A percentile compares a stretch with the other conserved stretches of the same genome.
phyloP scores from a whole-genome alignment of 2,888 invertebrate genomes.

The Plagodis dolabraria region DNA sequence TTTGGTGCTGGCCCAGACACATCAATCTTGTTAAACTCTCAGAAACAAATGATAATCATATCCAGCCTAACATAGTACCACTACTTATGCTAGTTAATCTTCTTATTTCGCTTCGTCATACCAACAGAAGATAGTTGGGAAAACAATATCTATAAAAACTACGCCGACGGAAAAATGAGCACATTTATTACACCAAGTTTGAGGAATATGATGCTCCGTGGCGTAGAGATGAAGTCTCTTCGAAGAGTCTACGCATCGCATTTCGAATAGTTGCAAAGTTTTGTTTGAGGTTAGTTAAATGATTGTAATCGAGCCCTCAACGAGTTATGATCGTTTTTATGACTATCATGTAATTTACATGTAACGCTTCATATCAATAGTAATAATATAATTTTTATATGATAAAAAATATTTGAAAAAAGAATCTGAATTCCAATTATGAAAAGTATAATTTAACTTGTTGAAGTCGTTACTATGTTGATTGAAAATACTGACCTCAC shows the following conservation, averaged over 20 bases:
- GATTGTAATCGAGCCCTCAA: too few relatives aligned
- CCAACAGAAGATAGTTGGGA: slow-evolving; percentile 30
- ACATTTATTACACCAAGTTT: slow-evolving; percentile 51
- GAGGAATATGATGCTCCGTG: slow-evolving; percentile 47
- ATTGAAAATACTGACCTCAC: too few relatives aligned
- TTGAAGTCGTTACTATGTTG: too few relatives aligned
- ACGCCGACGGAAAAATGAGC: slow-evolving; percentile 46
- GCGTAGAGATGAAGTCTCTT: slow-evolving; percentile 50
- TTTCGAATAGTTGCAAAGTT: neutral
- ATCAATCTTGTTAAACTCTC: neutral
- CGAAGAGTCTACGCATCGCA: slow-evolving; percentile 45
- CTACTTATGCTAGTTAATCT: slow-evolving; percentile 5
- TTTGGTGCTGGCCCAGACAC: too few relatives aligned
- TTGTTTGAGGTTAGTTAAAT: neutral
- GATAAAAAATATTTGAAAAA: too few relatives aligned
- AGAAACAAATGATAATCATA: neutral
- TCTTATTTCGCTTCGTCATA: slow-evolving; percentile 8
- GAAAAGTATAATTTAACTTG: too few relatives aligned
- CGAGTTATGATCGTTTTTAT: too few relatives aligned
- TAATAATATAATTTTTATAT: too few relatives aligned
- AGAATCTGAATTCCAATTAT: too few relatives aligned
- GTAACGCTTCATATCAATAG: too few relatives aligned
- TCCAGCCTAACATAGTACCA: slow-evolving; percentile 1
- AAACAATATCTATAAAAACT: slow-evolving; percentile 47
- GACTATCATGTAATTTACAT: too few relatives aligned